These are phyloP conservation scores for Malacosoma neustria DNA, from an alignment of 2,888 invertebrate genomes.

Conservation along the genomic window DNA sequence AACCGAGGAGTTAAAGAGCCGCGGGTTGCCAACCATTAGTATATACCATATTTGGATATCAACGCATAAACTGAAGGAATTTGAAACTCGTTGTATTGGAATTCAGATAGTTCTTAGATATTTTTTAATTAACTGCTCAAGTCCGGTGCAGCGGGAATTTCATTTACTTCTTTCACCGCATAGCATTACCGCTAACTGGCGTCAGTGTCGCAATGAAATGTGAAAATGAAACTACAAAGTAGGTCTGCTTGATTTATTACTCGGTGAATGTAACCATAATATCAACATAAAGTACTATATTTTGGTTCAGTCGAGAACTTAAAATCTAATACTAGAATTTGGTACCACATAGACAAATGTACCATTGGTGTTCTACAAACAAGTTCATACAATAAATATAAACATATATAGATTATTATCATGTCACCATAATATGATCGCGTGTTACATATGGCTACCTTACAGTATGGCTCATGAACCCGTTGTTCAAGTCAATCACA, in stretches of 20 bases:
- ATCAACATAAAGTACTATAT: constrained; percentile 63
- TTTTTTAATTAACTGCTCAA: constrained; percentile 35
- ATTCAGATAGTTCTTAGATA: constrained; percentile 36
- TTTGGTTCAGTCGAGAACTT: constrained; percentile 75
- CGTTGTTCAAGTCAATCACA: constrained; percentile 29
- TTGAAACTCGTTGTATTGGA: constrained; percentile 51
- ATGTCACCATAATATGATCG: constrained; percentile 23
- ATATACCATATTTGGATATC: constrained; percentile 19
- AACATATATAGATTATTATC: constrained; percentile 19
- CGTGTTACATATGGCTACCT: constrained; percentile 40
- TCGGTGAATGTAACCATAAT: constrained; percentile 42
- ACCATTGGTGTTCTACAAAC: constrained; percentile 28
- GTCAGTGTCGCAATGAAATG: neutral
- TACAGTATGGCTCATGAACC: constrained; percentile 49
- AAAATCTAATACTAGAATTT: constrained; percentile 66
- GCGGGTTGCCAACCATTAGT: too few relatives aligned
- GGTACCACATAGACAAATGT: constrained; percentile 49
- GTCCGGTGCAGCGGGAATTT: constrained; percentile 23
- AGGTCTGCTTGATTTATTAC: constrained; percentile 52
- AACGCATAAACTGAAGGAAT: constrained; percentile 5
- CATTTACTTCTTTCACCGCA: constrained; percentile 18
- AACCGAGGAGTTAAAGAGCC: too few relatives aligned
- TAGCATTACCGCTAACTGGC: constrained; percentile 6
- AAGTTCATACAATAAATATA: constrained; percentile 19
- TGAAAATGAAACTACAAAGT: constrained; percentile 19